Conservation (phyloP, 2,113 vertebrate species). For the Zosterops lateralis region DNA sequence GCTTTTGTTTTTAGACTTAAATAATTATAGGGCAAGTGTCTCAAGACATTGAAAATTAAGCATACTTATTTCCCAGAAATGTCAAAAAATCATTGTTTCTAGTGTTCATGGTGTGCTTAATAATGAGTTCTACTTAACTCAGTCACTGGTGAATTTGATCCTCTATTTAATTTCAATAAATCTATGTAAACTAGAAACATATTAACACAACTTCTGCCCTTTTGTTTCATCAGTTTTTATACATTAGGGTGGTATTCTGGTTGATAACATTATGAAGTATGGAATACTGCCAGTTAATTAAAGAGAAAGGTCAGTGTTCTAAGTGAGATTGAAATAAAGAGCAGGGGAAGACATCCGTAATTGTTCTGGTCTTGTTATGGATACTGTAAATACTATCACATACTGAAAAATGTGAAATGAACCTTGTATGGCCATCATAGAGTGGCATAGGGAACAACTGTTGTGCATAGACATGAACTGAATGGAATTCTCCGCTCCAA, state of each 20-base stretch:
- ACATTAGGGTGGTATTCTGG: background rate
- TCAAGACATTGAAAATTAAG: background rate
- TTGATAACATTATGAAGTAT: background rate
- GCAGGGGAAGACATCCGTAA: background rate
- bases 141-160: background rate
- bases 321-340: background rate
- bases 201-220: background rate
- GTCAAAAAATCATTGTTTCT: background rate
- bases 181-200: background rate
- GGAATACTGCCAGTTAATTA: background rate
- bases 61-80: background rate
- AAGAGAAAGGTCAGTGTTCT: background rate
- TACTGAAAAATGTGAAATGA: background rate
- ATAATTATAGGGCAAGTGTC: background rate
- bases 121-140: background rate
- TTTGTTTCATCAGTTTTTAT: background rate
- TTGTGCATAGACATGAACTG: background rate
- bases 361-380: background rate
- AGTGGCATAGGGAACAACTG: background rate
- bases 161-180: background rate
- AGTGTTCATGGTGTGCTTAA: background rate
- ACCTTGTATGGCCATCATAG: background rate
- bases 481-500: background rate
- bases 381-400: background rate
- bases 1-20: background rate